Evolutionary conservation across 2,888 invertebrate genomes (phyloP).

Genomic region (Melanostoma mellinum): DNA sequence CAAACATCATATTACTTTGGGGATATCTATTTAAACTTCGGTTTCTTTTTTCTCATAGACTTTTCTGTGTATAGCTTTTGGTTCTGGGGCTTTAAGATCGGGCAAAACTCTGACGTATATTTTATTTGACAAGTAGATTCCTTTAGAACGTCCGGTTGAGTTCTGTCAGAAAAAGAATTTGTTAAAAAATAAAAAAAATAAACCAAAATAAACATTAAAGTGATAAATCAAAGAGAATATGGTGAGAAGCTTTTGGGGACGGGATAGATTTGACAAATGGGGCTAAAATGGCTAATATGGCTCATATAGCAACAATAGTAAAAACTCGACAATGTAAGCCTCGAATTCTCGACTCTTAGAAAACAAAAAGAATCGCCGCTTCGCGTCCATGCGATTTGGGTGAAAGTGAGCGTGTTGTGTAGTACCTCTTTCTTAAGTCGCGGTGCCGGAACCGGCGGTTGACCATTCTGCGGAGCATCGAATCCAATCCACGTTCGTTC

Average conservation of each 20-base stretch:
- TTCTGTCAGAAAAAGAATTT: slow-evolving; percentile 34
- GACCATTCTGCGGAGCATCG: slow-evolving; percentile 73
- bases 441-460: slow-evolving; percentile 79
- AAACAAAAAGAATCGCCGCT: slow-evolving; percentile 42
- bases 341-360: slow-evolving; percentile 32
- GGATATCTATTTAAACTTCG: not conserved
- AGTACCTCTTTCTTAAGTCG: slow-evolving; percentile 81
- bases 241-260: slow-evolving; percentile 21
- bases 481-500: slow-evolving; percentile 78
- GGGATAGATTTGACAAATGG: slow-evolving; percentile 3
- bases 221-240: not conserved
- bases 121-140: slow-evolving; percentile 46
- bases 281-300: slow-evolving; percentile 10
- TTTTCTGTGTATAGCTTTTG: slow-evolving; percentile 19
- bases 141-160: slow-evolving; percentile 32
- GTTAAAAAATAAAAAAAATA: slow-evolving; percentile 24
- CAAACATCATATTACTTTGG: not conserved
- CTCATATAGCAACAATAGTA: slow-evolving; percentile 32
- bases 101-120: slow-evolving; percentile 61
- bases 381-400: slow-evolving; percentile 68
- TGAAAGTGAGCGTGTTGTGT: slow-evolving; percentile 56
- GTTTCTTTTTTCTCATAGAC: slow-evolving; percentile 19
- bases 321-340: slow-evolving; percentile 68
- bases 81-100: slow-evolving; percentile 44
- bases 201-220: slow-evolving; percentile 10